Conservation (phyloP, 2,888 invertebrate species). For the Rhamphomyia laevipes region DNA sequence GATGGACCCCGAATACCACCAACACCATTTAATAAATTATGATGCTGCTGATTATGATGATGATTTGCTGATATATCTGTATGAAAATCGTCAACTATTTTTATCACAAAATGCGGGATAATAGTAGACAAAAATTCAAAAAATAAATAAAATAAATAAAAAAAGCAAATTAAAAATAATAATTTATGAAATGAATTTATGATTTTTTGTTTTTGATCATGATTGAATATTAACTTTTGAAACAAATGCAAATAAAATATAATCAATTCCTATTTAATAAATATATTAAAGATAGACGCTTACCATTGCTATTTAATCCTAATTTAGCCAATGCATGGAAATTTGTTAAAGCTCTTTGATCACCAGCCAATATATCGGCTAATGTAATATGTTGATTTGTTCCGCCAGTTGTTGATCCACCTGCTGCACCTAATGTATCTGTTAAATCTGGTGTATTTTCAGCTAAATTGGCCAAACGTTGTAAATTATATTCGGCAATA, state of each 20-base stretch:
- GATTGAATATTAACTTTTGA: conserved; percentile 1
- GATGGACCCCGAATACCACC: conserved; percentile 43
- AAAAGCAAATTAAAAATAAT: conserved; percentile 9
- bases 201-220: no score
- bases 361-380: conserved; percentile 63
- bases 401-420: conserved; percentile 16
- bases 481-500: conserved; percentile 77
- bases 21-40: conserved; percentile 3
- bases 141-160: conserved; percentile 4
- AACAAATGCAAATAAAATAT: background rate
- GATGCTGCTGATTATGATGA: conserved; percentile 33
- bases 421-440: conserved; percentile 29
- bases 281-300: conserved; percentile 20
- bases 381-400: conserved; percentile 56
- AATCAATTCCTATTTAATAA: background rate
- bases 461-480: conserved; percentile 70
- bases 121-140: conserved; percentile 6
- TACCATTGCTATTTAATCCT: conserved; percentile 56
- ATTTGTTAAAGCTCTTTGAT: conserved; percentile 72
- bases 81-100: conserved; percentile 25
- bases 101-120: conserved; percentile 4
- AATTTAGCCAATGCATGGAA: conserved; percentile 81
- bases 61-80: conserved; percentile 39
- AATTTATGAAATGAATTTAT: background rate
- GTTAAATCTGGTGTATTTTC: conserved; percentile 47